Percentiles rank a stretch among this genome's conserved stretches.
These are phyloP conservation scores for Oligia latruncula DNA, from an alignment of 2,888 invertebrate species.

Conservation along the genomic window DNA sequence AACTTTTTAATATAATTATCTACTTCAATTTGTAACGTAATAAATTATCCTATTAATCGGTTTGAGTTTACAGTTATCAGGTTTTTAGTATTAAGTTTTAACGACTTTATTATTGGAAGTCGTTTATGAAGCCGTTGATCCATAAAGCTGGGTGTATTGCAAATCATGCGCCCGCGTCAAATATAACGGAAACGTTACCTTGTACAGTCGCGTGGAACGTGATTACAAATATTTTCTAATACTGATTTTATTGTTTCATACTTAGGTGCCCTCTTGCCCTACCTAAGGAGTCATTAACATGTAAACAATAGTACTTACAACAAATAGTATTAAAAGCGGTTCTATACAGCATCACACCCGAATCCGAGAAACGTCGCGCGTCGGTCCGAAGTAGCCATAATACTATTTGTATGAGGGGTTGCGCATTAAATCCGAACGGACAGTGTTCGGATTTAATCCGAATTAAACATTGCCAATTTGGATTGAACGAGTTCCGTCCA, in stretches of 20 bases:
- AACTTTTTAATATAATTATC: slow-evolving; percentile 30
- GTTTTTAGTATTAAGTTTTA: slow-evolving; percentile 43
- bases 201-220: slow-evolving; percentile 52
- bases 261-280: background rate
- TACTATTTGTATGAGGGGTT: background rate
- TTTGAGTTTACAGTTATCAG: too few relatives aligned
- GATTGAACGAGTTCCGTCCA: too few relatives aligned
- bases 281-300: background rate
- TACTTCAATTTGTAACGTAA: slow-evolving; percentile 31
- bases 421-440: too few relatives aligned
- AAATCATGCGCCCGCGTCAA: slow-evolving; percentile 62
- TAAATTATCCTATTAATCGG: slow-evolving; percentile 41
- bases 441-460: too few relatives aligned
- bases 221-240: background rate
- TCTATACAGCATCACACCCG: background rate
- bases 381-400: background rate
- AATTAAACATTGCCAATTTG: background rate
- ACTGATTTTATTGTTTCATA: background rate
- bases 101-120: slow-evolving; percentile 62
- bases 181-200: slow-evolving; percentile 60
- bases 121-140: slow-evolving; percentile 48
- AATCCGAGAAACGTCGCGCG: background rate
- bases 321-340: too few relatives aligned
- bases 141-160: slow-evolving; percentile 58
- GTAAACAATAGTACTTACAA: background rate